Evolutionary conservation across 2,797 vertebrate species (phyloP).

Genomic region (Acanthopagrus latus): DNA sequence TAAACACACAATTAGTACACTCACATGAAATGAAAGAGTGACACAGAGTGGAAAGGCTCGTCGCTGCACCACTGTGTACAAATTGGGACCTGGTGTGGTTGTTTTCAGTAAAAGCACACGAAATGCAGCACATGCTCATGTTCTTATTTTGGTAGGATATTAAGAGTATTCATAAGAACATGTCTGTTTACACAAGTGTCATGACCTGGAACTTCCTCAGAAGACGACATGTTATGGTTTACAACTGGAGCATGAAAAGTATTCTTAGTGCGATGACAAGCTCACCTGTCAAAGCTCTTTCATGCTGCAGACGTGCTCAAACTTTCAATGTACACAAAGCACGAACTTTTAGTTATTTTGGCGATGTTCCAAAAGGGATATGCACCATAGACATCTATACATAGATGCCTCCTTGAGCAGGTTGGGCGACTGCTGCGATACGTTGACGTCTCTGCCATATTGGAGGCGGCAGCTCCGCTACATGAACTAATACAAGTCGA

Average conservation of each 20-base stretch:
- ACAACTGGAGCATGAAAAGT: constrained; percentile 26
- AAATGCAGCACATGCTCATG: neutral
- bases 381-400: too few relatives aligned
- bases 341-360: neutral
- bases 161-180: neutral
- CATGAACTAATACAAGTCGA: too few relatives aligned
- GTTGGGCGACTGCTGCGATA: too few relatives aligned
- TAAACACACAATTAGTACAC: neutral
- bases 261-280: constrained; percentile 2
- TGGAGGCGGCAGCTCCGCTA: too few relatives aligned
- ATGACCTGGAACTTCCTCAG: neutral
- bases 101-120: neutral
- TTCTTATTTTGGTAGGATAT: neutral
- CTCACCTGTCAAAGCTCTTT: constrained; percentile 8
- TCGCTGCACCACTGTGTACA: constrained; percentile 35
- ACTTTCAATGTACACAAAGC: neutral
- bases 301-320: neutral
- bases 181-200: constrained; percentile 10
- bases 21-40: constrained; percentile 40
- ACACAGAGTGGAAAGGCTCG: constrained; percentile 54
- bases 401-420: too few relatives aligned
- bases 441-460: too few relatives aligned
- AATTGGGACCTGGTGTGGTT: fast-evolving
- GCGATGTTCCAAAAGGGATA: neutral
- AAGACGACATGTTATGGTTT: constrained; percentile 10